Conservation (phyloP, 92 coral and sea anemone species). For the Porites evermanni region DNA sequence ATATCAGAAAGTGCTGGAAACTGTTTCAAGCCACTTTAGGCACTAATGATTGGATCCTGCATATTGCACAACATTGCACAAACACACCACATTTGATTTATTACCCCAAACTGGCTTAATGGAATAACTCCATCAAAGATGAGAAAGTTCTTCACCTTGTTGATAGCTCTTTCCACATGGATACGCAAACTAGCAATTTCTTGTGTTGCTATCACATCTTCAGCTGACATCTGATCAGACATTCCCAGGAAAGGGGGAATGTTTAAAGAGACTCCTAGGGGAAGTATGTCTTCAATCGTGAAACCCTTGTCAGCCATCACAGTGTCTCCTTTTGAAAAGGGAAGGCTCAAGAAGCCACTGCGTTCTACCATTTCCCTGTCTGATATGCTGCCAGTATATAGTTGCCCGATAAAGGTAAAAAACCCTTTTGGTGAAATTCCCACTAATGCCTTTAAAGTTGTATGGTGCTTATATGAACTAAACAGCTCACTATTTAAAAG, state of each 20-base stretch:
- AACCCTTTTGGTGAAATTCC: conserved; percentile 56
- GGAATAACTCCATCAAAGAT: conserved; percentile 58
- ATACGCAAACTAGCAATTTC: conserved; percentile 60
- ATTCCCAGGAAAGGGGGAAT: conserved; percentile 60
- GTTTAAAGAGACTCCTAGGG: conserved; percentile 56
- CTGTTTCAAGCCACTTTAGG: conserved; percentile 6
- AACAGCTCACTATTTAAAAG: conserved; percentile 50
- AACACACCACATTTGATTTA: conserved; percentile 61
- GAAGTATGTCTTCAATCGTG: conserved; percentile 54
- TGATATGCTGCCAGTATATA: conserved; percentile 51
- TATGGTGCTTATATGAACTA: conserved; percentile 41
- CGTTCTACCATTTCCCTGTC: conserved; percentile 57
- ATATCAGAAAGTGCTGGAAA: not conserved
- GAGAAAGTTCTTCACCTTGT: conserved; percentile 48
- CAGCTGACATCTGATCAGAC: conserved; percentile 60
- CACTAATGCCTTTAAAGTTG: conserved; percentile 48
- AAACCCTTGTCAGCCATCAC: conserved; percentile 57
- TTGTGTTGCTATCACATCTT: conserved; percentile 64
- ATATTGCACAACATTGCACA: conserved; percentile 49
- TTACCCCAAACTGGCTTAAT: conserved; percentile 46
- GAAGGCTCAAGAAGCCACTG: conserved; percentile 50
- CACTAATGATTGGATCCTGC: conserved; percentile 56
- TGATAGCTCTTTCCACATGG: too few species aligned
- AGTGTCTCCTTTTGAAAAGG: conserved; percentile 47
- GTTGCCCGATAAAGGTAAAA: conserved; percentile 43